Evolutionary conservation across 2,888 invertebrate species (phyloP), one percentile per base, ranked within the genome.

Genomic region (Masnerella sp.): DNA sequence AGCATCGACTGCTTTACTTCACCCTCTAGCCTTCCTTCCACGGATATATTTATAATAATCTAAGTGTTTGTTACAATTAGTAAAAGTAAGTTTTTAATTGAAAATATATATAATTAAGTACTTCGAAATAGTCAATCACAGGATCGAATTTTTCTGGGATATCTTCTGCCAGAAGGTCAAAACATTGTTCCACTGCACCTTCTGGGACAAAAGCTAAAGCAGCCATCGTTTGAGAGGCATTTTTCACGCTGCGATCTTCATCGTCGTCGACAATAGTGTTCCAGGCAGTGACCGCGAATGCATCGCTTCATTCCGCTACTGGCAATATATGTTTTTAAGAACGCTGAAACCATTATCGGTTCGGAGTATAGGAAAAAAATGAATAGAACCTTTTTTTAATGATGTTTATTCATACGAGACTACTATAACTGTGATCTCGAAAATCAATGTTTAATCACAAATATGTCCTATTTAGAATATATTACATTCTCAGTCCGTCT

Each of bases 401-500:
- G n/a, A 45, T 70, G 36, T 70, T 62, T 62, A 62, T 70, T 70
- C 15, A 62, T 70, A 54, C 47, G 36, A 51, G 38, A 51, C 70
- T 70, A 70, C 70, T 45, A 49, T 47, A 69, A 69, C 54, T 62
- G 62, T 70, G 62, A 49, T 70, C 20, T 59, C 17, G 25, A 49
- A 70, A 62, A 62, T 56, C 42, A 62, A 56, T 56, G 11, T 32
- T 62, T 38, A 70, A 59, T 69, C 69, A 61, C 69, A 56, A 69
- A 69, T 62, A 45, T 62, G 47, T 20, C 40, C 56, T 70, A 70
- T 70, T 47, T 62, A 61, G 47, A 62, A 70, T 70, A 62, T 70
- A 54, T 70, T 70, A 70, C 69, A 70, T 56, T 62, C 25, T 70
- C 69, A 70, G 69, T 70, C 69, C 54, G 20, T 70, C 56, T 62